Percentiles rank a stretch among this genome's conserved stretches.
Evolutionary conservation across 2,888 invertebrate genomes (phyloP).

Genomic region (Cephus pulcher): DNA sequence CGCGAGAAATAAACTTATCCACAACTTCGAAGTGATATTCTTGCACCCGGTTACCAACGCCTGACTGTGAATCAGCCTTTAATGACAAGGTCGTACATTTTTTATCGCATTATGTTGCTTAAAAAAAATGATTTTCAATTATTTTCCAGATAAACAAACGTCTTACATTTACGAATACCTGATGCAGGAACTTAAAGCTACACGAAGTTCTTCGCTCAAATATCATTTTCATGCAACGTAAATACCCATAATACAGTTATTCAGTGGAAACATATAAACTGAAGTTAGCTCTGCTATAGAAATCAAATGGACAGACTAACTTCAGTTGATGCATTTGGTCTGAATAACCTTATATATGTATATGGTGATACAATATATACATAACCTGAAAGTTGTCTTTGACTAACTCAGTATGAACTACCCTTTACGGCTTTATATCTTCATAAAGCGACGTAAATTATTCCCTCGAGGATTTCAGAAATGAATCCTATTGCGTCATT

Average conservation of each 20-base stretch:
- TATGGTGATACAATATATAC: background rate
- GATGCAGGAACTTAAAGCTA: background rate
- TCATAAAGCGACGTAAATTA: no score
- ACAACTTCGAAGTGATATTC: background rate
- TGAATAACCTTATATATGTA: background rate
- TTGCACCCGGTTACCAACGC: background rate
- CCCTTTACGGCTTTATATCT: background rate
- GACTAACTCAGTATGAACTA: background rate
- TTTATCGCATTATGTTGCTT: background rate
- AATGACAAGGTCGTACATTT: background rate
- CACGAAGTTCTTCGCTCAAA: background rate
- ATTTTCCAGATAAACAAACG: background rate
- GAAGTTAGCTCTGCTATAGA: background rate
- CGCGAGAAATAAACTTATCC: background rate
- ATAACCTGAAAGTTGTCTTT: background rate
- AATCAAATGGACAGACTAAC: background rate
- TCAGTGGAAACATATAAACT: background rate
- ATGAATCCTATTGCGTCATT: no score
- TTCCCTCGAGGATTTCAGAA: no score
- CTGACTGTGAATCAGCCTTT: background rate
- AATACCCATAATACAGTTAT: background rate
- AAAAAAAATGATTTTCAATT: background rate
- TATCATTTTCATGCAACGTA: background rate
- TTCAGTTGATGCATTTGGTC: background rate
- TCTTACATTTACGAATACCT: background rate